Base-by-base conservation (phyloP, 2,888 invertebrate genomes). In the Heteromurus nitidus region DNA sequence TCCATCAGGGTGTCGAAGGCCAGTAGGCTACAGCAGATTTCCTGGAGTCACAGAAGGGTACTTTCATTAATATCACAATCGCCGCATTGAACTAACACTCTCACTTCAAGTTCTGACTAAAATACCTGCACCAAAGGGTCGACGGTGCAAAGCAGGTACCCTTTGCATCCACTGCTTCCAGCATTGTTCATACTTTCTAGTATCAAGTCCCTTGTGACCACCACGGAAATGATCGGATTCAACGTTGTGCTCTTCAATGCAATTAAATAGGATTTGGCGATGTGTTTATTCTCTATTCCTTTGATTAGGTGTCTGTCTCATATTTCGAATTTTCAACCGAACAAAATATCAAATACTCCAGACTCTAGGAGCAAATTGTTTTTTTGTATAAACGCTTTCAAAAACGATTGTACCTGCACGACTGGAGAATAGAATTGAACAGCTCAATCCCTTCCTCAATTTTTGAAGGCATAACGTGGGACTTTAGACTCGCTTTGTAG, bases 251-350 rank as follows among this genome's bases (percentile, higher is more conserved):
- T 64, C n/a, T 79, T 79, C 1, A 79, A n/a, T 5, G 77, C 69
- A 9, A 79, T 79, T 18, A 79, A 16, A 64, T 79, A 79, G 22
- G 64, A 79, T 53, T 79, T 79, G 31, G 70, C 77, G 53, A 79
- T 62, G 36, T 64, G 50, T 36, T 70, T 70, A 16, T 47, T 62
- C 20, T 79, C 77, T 5, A 79, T 70, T n/a, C 53, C 64, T 50
- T 26, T 36, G 11, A 58, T 79, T 5, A 70, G 60, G 31, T 79
- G 77, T 16, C 77, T 77, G 50, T n/a, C 50, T n/a, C n/a, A 36
- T 9, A 18, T 13, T n/a, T 13, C n/a, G 55, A 55, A 22, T 55
- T 22, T 24, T 24, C 20, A 24, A n/a, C n/a, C n/a, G n/a, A n/a
- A n/a, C n/a, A n/a, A n/a, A n/a, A n/a, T n/a, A n/a, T n/a, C n/a